These are phyloP conservation scores for Catalaphyllia jardinei DNA, from an alignment of 64 coral and sea anemone species.

Conservation along the genomic window DNA sequence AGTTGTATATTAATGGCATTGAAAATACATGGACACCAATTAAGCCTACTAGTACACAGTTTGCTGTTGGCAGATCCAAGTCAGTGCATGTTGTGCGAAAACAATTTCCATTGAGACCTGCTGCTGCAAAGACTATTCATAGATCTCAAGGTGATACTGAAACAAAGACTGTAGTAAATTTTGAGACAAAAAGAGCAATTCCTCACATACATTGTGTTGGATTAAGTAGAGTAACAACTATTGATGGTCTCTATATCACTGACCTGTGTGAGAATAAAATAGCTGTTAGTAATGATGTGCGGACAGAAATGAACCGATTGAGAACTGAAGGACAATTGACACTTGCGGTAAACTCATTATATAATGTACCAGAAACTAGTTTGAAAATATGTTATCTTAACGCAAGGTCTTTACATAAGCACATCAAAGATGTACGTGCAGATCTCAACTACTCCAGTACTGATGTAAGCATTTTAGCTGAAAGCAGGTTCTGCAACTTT, in stretches of 20 bases:
- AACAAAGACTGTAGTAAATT: constrained; percentile 25
- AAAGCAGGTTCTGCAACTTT: constrained; percentile 19
- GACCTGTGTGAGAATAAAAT: constrained; percentile 30
- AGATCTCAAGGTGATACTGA: constrained; percentile 45
- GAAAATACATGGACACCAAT: constrained; percentile 44
- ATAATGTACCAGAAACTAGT: constrained; percentile 27
- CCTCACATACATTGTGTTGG: constrained; percentile 58
- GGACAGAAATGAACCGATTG: constrained; percentile 23
- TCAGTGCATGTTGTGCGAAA: constrained; percentile 29
- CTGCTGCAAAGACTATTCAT: constrained; percentile 37
- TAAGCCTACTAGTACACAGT: constrained; percentile 40
- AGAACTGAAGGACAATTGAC: constrained; percentile 37
- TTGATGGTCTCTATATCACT: constrained; percentile 23
- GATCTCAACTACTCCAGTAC: constrained; percentile 44
- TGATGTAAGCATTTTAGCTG: constrained; percentile 50
- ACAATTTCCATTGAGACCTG: constrained; percentile 45
- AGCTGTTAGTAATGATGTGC: constrained; percentile 19
- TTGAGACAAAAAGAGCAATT: constrained; percentile 57
- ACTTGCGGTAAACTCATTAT: constrained; percentile 48
- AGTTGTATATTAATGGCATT: constrained; percentile 36
- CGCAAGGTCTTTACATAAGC: constrained; percentile 42
- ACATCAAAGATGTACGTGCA: constrained; percentile 38
- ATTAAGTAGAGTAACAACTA: constrained; percentile 40
- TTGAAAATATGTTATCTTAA: constrained; percentile 57
- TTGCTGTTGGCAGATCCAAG: constrained; percentile 27